Evolutionary conservation across 1,140 invertebrate species (phyloP).

Genomic region (Lepidostoma basale): DNA sequence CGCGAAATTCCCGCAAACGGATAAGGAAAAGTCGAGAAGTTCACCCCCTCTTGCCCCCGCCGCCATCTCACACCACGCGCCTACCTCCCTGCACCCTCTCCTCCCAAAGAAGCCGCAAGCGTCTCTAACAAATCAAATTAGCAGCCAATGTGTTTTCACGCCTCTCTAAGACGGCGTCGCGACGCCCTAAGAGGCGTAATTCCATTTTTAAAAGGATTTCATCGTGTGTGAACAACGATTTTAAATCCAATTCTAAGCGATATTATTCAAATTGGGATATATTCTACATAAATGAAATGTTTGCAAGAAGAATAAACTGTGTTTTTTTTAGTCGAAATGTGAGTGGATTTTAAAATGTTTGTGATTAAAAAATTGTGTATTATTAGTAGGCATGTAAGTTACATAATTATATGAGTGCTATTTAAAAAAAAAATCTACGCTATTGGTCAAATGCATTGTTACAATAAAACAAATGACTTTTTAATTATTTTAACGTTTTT

Average conservation of each 20-base stretch:
- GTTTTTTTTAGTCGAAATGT: too few species aligned
- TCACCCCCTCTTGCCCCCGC: not conserved
- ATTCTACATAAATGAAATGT: not conserved
- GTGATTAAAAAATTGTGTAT: too few species aligned
- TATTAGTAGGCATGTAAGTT: too few species aligned
- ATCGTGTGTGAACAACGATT: constrained; percentile 27
- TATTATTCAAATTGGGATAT: constrained; percentile 1
- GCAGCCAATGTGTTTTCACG: constrained; percentile 41
- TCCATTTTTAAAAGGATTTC: constrained; percentile 38
- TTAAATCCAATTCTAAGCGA: constrained; percentile 5
- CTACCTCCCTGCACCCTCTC: not conserved
- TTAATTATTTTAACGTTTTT: too few species aligned
- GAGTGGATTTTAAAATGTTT: too few species aligned
- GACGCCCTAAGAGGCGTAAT: constrained; percentile 28
- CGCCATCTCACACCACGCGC: not conserved
- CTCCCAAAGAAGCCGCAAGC: constrained; percentile 28
- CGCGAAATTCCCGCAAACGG: not conserved
- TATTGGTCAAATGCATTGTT: too few species aligned
- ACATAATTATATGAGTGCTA: too few species aligned
- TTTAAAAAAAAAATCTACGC: too few species aligned
- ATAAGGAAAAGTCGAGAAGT: constrained; percentile 11
- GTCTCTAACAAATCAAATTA: constrained; percentile 42
- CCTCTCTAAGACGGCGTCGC: constrained; percentile 20
- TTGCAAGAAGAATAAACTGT: too few species aligned
- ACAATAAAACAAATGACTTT: too few species aligned